Conservation (phyloP, 2,113 vertebrate species). For the Pterocles burchelli region DNA sequence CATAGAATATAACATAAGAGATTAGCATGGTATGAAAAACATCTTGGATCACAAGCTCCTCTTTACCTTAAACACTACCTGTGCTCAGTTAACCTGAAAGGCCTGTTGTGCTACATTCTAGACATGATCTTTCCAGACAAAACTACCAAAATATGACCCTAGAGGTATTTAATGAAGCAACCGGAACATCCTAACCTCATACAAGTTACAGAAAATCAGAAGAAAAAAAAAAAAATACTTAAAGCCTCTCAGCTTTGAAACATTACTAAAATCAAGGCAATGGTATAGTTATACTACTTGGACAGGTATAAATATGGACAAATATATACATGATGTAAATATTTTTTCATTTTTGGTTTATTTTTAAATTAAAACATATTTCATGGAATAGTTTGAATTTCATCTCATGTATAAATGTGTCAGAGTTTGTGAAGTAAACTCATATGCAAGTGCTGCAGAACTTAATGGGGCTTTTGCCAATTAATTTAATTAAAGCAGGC, state of each 20-base stretch:
- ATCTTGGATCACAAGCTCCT: conserved; percentile 34
- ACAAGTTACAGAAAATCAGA: neutral
- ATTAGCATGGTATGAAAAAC: conserved; percentile 48
- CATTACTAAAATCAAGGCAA: neutral
- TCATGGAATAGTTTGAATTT: neutral
- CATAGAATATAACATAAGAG: neutral
- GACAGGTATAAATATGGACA: neutral
- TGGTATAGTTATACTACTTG: neutral
- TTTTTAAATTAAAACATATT: neutral
- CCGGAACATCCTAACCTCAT: conserved; percentile 4
- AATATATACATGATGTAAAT: neutral
- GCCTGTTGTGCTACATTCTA: conserved; percentile 51
- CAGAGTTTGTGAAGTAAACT: neutral
- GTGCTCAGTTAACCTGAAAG: conserved; percentile 45
- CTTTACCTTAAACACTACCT: conserved; percentile 19
- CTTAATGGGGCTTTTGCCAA: neutral
- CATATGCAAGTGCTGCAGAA: neutral
- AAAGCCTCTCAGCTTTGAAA: neutral
- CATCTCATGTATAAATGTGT: neutral
- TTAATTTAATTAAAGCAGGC: neutral
- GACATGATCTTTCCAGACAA: conserved; percentile 58
- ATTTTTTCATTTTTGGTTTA: no score
- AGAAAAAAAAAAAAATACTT: neutral
- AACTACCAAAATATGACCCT: conserved; percentile 60
- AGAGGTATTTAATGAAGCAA: conserved; percentile 47